These are phyloP conservation scores for Etheostoma nigrum DNA, from an alignment of 2,797 vertebrate genomes.

Conservation along the genomic window DNA sequence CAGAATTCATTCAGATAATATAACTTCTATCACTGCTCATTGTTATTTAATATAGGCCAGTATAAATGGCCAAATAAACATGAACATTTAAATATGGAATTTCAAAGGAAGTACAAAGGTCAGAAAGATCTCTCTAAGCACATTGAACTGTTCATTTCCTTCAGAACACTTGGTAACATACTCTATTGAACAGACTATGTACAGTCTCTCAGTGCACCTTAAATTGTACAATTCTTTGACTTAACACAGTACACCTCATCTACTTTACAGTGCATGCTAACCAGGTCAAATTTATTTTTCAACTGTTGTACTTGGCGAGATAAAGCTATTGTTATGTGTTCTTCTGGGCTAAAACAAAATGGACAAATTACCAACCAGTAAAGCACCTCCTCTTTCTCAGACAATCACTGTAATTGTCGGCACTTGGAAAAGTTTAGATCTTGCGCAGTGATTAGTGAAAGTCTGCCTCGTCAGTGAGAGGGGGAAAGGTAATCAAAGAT, in stretches of 20 bases:
- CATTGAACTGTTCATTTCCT: not conserved
- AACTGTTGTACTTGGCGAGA: not conserved
- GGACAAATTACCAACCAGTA: constrained; percentile 31
- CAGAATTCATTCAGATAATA: constrained; percentile 1
- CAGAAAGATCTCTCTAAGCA: not conserved
- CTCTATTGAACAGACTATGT: not conserved
- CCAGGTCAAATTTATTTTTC: not conserved
- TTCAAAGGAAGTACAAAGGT: not conserved
- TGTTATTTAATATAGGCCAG: constrained; percentile 2
- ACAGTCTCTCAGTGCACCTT: not conserved
- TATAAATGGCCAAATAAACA: constrained; percentile 7
- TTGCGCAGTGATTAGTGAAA: constrained; percentile 65
- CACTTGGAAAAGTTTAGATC: constrained; percentile 71
- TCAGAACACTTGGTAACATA: constrained; percentile 10
- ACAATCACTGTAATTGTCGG: constrained; percentile 66
- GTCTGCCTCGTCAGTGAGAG: constrained; percentile 56
- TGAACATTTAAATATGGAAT: not conserved
- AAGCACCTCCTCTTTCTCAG: constrained; percentile 38
- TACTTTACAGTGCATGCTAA: not conserved
- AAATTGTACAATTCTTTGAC: not conserved
- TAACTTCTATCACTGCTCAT: constrained; percentile 4
- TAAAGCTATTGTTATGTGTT: constrained; percentile 23
- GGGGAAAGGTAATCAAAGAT: constrained; percentile 76
- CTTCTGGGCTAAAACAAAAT: constrained; percentile 19
- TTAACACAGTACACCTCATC: not conserved